A percentile compares a stretch with the other conserved stretches of the same genome.
Conservation (phyloP, 2,113 vertebrate species). For the Ochotona curzoniae region DNA sequence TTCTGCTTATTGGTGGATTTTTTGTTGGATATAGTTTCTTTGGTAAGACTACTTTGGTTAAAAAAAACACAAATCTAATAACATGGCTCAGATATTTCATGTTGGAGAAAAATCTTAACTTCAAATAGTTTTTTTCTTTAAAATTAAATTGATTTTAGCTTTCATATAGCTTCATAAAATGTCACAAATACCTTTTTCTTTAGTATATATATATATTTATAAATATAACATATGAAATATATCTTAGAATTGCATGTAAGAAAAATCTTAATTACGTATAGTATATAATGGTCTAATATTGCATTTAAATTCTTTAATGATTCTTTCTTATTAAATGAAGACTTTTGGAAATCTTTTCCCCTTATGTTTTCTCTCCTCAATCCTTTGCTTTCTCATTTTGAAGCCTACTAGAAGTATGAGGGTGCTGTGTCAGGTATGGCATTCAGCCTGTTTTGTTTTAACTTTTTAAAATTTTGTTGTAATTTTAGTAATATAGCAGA, state of each 20-base stretch:
- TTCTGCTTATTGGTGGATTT: constrained; percentile 99
- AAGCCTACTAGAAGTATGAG: constrained; percentile 99
- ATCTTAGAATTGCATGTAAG: constrained; percentile 56
- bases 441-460: constrained; percentile 90
- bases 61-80: constrained; percentile 11
- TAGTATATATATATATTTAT: neutral
- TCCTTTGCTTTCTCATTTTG: constrained; percentile 95
- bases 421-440: constrained; percentile 99
- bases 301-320: constrained; percentile 64
- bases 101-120: neutral
- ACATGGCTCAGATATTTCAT: constrained; percentile 43
- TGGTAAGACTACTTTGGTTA: constrained; percentile 90
- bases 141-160: constrained; percentile 48
- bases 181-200: constrained; percentile 17
- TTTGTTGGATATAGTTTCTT: constrained; percentile 98
- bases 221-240: constrained; percentile 42
- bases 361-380: constrained; percentile 92
- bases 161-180: constrained; percentile 25
- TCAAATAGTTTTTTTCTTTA: constrained; percentile 50
- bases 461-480: constrained; percentile 54
- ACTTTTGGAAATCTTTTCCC: constrained; percentile 84
- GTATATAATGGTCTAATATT: constrained; percentile 54
- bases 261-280: constrained; percentile 58
- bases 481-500: constrained; percentile 68
- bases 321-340: constrained; percentile 78